phyloP scores from a whole-genome alignment of 1,140 invertebrate genomes.

The Platyscapa corneri region DNA sequence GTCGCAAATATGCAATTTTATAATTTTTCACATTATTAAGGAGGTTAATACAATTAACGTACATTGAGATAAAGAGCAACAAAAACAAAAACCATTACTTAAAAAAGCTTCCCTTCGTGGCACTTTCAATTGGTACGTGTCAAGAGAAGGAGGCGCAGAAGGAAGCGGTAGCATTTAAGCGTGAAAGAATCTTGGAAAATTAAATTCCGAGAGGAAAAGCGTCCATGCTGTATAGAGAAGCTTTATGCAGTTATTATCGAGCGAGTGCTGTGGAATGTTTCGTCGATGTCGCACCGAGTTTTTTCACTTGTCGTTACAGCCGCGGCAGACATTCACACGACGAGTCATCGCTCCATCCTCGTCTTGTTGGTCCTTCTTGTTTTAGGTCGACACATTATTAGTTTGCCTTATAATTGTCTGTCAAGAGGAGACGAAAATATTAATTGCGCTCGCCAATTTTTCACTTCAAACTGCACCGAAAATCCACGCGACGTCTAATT shows the following conservation, averaged over 20 bases:
- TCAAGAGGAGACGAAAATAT: background rate
- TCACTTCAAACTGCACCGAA: too few relatives aligned
- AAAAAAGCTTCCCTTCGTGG: too few relatives aligned
- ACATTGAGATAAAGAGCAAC: too few relatives aligned
- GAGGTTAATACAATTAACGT: background rate
- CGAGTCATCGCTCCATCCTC: background rate
- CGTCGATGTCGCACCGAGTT: constrained; percentile 8
- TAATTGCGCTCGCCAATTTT: too few relatives aligned
- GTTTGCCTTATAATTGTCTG: background rate
- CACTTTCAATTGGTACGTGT: background rate
- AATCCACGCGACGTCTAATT: too few relatives aligned
- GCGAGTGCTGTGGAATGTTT: background rate
- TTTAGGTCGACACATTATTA: background rate
- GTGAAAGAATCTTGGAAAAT: constrained; percentile 39
- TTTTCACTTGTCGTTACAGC: background rate
- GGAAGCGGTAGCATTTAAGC: background rate
- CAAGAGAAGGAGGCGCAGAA: background rate
- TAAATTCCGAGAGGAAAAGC: constrained; percentile 27
- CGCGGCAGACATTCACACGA: background rate
- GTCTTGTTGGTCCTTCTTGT: background rate
- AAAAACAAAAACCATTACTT: too few relatives aligned
- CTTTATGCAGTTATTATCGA: constrained; percentile 20
- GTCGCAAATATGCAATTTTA: background rate
- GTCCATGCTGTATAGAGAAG: background rate
- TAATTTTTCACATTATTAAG: background rate